Percentiles rank a stretch among this genome's conserved stretches.
Conservation (phyloP, 2,113 vertebrate genomes). For the Nycticebus coucang region DNA sequence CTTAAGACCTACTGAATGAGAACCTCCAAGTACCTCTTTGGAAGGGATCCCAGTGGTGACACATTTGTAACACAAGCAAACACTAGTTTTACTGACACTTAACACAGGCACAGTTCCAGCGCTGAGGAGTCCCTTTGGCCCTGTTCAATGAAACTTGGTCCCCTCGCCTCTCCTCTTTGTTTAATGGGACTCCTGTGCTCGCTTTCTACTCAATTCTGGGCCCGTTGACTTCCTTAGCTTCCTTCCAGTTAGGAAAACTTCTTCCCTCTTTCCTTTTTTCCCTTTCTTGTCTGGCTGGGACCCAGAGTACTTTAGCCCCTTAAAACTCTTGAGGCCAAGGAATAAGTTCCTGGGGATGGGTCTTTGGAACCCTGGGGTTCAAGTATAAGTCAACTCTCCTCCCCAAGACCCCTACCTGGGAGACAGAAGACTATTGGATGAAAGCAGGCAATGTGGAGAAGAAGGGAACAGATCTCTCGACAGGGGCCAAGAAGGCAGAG, state of each 20-base stretch:
- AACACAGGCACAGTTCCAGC: not conserved
- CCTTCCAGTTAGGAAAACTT: not conserved
- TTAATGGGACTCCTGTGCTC: not conserved
- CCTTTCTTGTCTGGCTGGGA: not conserved
- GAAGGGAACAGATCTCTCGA: not conserved
- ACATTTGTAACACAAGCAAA: not conserved
- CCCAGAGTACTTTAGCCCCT: not conserved
- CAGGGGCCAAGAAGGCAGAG: not conserved
- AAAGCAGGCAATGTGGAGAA: not conserved
- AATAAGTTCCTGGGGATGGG: not conserved
- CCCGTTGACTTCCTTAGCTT: not conserved
- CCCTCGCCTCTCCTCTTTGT: not conserved
- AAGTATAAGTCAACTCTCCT: conserved; percentile 11
- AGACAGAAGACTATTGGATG: not conserved
- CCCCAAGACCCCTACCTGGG: not conserved
- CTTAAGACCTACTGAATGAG: not conserved
- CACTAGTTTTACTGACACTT: not conserved
- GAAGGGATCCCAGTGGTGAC: not conserved
- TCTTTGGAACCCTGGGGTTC: not conserved
- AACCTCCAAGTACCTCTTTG: not conserved
- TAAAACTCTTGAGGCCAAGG: not conserved
- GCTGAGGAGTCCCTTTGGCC: not conserved
- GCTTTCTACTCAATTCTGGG: not conserved
- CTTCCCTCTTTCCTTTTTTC: not conserved
- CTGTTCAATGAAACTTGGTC: not conserved